phyloP scores from a whole-genome alignment of 2,888 invertebrate species.

The Conchocele bisecta region DNA sequence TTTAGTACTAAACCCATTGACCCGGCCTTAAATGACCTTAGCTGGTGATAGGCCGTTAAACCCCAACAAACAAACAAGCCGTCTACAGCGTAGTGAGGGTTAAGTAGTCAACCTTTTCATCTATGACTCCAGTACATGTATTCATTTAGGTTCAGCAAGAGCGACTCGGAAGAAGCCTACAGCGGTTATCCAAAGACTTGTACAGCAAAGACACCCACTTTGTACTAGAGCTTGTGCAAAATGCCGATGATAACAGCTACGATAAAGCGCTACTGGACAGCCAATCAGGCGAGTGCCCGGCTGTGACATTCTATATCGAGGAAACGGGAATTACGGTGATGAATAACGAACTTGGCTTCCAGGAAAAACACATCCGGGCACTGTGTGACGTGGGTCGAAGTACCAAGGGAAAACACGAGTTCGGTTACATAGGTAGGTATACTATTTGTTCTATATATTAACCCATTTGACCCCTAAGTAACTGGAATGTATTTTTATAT shows the following conservation, averaged over 20 bases:
- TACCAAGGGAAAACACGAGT: slow-evolving; percentile 81
- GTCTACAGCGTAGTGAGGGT: no score
- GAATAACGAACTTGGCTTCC: slow-evolving; percentile 82
- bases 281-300: slow-evolving; percentile 48
- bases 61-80: no score
- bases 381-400: slow-evolving; percentile 83
- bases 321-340: slow-evolving; percentile 69
- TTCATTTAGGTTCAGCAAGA: slow-evolving; percentile 77
- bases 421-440: slow-evolving; percentile 82
- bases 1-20: no score
- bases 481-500: no score
- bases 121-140: no score
- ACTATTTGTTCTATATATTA: no score
- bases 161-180: slow-evolving; percentile 80
- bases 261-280: slow-evolving; percentile 44
- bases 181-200: slow-evolving; percentile 76
- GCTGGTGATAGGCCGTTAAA: no score
- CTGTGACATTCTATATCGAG: slow-evolving; percentile 72
- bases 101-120: no score
- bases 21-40: no score
- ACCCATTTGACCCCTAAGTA: no score
- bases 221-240: slow-evolving; percentile 82
- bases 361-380: slow-evolving; percentile 78
- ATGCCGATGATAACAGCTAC: slow-evolving; percentile 81
- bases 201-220: slow-evolving; percentile 82